Evolutionary conservation across 92 coral and sea anemone species (phyloP).

Genomic region (Heliopora coerulea): DNA sequence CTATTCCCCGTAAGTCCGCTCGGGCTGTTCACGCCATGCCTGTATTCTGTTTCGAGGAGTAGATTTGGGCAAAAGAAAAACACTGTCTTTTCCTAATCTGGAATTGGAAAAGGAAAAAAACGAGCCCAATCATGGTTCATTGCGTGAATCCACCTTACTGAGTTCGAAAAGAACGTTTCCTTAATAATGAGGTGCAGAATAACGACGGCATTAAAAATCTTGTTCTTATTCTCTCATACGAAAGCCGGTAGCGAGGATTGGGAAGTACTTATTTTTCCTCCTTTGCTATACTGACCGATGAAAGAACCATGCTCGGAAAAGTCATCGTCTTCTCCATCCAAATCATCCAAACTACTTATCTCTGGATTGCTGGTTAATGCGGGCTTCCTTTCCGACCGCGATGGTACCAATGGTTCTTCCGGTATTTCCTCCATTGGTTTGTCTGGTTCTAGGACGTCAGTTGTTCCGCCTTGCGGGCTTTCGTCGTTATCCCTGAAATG

Average conservation of each 20-base stretch:
- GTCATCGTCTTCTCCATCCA: constrained; percentile 21
- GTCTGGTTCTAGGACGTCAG: background rate
- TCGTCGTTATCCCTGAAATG: background rate
- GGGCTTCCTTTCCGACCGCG: background rate
- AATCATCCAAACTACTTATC: constrained; percentile 17
- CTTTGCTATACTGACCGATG: constrained; percentile 23
- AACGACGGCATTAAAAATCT: no score
- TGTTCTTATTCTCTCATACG: constrained; percentile 2
- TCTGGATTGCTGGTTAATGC: background rate
- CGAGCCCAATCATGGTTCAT: no score
- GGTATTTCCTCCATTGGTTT: background rate
- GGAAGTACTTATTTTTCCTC: constrained; percentile 13
- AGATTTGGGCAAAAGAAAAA: no score
- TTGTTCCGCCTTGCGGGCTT: background rate
- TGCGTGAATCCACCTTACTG: no score
- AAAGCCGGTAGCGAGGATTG: constrained; percentile 19
- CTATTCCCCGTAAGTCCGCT: no score
- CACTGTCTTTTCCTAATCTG: no score
- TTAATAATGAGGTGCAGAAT: no score
- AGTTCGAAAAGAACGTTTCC: no score
- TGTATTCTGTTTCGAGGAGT: no score
- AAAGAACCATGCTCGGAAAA: constrained; percentile 39
- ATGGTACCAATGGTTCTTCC: background rate
- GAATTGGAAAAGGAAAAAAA: no score
- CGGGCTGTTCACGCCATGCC: no score